Conservation (phyloP, 1,140 invertebrate species). For the Sitobion miscanthi region DNA sequence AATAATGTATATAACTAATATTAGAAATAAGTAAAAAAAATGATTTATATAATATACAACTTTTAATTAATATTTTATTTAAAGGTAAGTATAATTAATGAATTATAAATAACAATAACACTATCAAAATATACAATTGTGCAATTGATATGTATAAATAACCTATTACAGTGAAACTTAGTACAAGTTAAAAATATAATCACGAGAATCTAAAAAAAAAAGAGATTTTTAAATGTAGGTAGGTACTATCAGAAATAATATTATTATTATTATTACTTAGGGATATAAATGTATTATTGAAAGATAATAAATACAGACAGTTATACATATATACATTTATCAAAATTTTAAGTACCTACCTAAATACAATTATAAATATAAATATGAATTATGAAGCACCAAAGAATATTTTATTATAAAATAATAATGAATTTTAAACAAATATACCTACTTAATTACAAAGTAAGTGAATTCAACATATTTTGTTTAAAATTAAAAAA, state of each 20-base stretch:
- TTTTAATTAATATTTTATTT: neutral
- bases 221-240: neutral
- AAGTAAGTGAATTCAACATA: neutral
- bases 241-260: too few relatives aligned
- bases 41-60: neutral
- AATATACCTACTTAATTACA: neutral
- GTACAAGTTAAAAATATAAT: neutral
- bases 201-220: neutral
- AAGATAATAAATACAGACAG: too few relatives aligned
- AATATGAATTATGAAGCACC: too few relatives aligned
- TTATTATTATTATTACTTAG: too few relatives aligned
- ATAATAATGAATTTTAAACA: neutral
- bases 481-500: neutral
- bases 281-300: too few relatives aligned
- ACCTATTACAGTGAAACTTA: neutral
- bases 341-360: neutral
- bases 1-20: neutral
- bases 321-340: neutral
- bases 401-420: neutral
- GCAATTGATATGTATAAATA: neutral
- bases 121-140: neutral
- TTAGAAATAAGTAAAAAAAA: neutral
- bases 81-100: neutral
- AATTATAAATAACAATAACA: neutral
- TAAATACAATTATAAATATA: neutral